These are phyloP conservation scores for Marmota flaviventris DNA, from an alignment of 2,113 vertebrate genomes.

Conservation along the genomic window DNA sequence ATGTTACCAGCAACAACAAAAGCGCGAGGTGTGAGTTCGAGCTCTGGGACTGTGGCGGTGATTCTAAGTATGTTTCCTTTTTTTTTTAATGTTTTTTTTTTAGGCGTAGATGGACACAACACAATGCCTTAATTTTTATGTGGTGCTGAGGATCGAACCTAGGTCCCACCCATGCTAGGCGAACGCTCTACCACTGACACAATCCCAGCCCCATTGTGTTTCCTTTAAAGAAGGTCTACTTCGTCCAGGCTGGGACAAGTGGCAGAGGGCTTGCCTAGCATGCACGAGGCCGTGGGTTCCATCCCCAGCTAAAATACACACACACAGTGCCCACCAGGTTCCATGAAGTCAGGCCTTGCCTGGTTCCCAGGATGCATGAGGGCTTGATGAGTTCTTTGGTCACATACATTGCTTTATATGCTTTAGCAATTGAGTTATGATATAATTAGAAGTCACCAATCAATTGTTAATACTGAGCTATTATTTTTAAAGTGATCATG, in stretches of 20 bases:
- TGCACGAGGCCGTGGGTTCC: background rate
- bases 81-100: no score
- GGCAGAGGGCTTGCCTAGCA: background rate
- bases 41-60: constrained; percentile 97
- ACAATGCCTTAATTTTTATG: no score
- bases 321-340: background rate
- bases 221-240: background rate
- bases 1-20: constrained; percentile 86
- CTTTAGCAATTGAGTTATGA: background rate
- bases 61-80: constrained; percentile 92
- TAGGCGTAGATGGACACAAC: no score
- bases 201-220: constrained; percentile 87
- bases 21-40: constrained; percentile 92
- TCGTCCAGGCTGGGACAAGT: background rate
- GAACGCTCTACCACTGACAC: no score
- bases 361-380: background rate
- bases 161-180: no score
- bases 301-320: background rate
- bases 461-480: background rate
- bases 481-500: no score
- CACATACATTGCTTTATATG: background rate
- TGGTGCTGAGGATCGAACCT: no score
- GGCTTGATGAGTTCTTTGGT: background rate
- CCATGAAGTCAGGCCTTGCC: background rate
- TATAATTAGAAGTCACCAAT: background rate